These are phyloP conservation scores for Sapajus apella DNA, from an alignment of 2,113 vertebrate genomes.

Conservation along the genomic window DNA sequence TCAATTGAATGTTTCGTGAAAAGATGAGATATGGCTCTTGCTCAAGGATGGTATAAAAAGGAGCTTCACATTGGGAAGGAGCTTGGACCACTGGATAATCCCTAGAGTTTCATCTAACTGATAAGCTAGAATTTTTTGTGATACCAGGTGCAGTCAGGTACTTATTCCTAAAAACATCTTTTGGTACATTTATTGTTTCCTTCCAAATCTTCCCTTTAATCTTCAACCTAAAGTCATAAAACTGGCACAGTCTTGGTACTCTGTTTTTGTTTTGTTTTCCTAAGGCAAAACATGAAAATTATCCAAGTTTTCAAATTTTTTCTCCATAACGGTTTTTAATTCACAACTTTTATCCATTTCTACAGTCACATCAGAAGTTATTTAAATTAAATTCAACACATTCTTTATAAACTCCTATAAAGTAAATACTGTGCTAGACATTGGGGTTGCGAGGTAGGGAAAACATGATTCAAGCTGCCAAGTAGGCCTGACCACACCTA, in stretches of 20 bases:
- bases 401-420: background rate
- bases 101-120: background rate
- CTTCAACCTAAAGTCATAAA: background rate
- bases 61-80: background rate
- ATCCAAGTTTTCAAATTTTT: background rate
- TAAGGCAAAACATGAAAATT: background rate
- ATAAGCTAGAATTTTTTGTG: background rate
- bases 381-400: background rate
- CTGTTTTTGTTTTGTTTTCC: background rate
- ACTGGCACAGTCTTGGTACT: background rate
- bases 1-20: background rate
- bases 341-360: background rate
- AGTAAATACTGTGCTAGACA: background rate
- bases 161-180: background rate
- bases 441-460: background rate
- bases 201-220: constrained; percentile 4
- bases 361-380: background rate
- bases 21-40: background rate
- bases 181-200: background rate
- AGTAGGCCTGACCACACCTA: background rate
- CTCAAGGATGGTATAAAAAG: background rate
- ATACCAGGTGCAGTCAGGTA: background rate
- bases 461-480: background rate
- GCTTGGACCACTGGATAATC: background rate
- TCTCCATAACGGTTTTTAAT: background rate